A percentile compares a stretch with the other conserved stretches of the same genome.
phyloP scores from a whole-genome alignment of 2,797 vertebrate species.

The Champsocephalus esox region DNA sequence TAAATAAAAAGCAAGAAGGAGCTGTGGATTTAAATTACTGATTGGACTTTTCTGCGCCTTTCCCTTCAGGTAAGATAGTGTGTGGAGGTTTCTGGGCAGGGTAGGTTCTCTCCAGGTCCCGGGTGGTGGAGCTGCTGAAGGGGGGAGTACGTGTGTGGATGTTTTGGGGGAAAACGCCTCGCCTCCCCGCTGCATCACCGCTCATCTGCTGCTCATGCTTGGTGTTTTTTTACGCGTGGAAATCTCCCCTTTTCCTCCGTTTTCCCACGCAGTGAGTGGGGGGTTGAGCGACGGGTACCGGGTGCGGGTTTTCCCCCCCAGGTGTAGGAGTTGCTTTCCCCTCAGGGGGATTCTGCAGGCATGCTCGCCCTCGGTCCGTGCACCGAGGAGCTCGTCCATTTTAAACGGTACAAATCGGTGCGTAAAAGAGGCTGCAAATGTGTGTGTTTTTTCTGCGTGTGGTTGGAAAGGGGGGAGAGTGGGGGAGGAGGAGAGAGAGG shows the following conservation, averaged over 20 bases:
- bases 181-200: conserved; percentile 56
- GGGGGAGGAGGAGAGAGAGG: conserved; percentile 18
- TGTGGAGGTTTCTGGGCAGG: background rate
- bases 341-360: conserved; percentile 11
- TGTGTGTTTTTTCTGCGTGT: conserved; percentile 32
- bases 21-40: conserved; percentile 62
- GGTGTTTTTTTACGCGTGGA: conserved; percentile 22
- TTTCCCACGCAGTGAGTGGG: background rate
- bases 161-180: conserved; percentile 71
- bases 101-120: conserved; percentile 6
- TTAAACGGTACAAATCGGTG: background rate
- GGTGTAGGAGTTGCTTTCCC: conserved; percentile 26
- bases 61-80: conserved; percentile 59
- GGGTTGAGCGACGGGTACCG: background rate
- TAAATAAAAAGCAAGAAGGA: conserved; percentile 19
- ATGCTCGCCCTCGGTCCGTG: background rate
- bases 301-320: conserved; percentile 37
- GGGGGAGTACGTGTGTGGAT: conserved; percentile 36
- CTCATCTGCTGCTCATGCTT: conserved; percentile 23
- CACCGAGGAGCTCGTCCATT: background rate
- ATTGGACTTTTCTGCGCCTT: conserved; percentile 55
- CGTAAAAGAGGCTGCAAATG: conserved; percentile 24
- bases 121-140: conserved; percentile 4
- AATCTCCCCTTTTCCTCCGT: background rate
- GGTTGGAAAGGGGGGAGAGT: conserved; percentile 20